Conservation (phyloP, 2,888 invertebrate species). For the Ennomos fuscantarius region DNA sequence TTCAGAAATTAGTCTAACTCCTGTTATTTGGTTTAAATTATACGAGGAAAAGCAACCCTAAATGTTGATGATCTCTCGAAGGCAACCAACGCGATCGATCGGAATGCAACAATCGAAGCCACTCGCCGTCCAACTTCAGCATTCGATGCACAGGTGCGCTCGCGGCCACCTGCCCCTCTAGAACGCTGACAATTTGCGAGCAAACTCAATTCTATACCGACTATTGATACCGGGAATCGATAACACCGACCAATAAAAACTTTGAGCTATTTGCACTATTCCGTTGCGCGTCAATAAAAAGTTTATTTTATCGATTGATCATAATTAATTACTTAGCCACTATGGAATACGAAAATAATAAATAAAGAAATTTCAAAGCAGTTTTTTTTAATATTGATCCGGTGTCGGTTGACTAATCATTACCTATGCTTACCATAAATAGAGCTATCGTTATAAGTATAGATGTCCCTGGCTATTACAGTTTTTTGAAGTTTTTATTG, state of each 20-base stretch:
- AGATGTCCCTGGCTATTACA: too few relatives aligned
- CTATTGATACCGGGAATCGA: conserved; percentile 29
- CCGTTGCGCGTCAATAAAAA: conserved; percentile 1
- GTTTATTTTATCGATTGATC: neutral
- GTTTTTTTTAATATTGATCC: too few relatives aligned
- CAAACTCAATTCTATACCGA: conserved; percentile 22
- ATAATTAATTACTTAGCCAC: neutral
- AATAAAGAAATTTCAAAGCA: too few relatives aligned
- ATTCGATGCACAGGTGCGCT: conserved; percentile 73
- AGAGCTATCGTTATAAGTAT: too few relatives aligned
- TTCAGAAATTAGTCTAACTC: too few relatives aligned
- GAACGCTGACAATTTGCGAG: conserved; percentile 35
- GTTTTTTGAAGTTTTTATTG: too few relatives aligned
- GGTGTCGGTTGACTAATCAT: too few relatives aligned
- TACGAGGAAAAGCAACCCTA: conserved; percentile 1
- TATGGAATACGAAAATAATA: too few relatives aligned
- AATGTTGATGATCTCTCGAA: conserved; percentile 25
- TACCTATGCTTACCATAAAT: too few relatives aligned
- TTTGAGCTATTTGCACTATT: conserved; percentile 19
- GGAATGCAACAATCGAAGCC: conserved; percentile 58
- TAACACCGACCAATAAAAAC: conserved; percentile 31
- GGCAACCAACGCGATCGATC: conserved; percentile 39
- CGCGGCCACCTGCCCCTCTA: conserved; percentile 64
- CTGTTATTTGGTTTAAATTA: too few relatives aligned
- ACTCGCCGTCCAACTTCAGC: conserved; percentile 30